Evolutionary conservation across 2,797 vertebrate genomes (phyloP), one percentile per base, ranked within the genome.

Genomic region (Spheniscus humboldti): DNA sequence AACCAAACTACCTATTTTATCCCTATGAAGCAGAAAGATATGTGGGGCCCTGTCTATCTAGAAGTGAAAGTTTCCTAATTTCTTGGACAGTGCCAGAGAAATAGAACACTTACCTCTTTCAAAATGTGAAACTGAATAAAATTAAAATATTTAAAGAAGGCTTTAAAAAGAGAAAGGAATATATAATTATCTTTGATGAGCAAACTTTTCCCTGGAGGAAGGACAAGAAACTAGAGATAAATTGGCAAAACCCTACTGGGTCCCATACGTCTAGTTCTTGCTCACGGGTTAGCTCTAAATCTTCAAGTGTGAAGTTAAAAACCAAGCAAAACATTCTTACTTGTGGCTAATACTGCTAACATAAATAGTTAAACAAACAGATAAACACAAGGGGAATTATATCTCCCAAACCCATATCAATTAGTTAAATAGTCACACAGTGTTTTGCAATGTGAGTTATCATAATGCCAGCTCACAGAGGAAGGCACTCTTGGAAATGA

Each of bases 91-190:
- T 35, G 41, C 20, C 59, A 43, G 77, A 37, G 35, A 95, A 94
- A 86, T 8, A 74, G 57, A 76, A 62, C 64, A 88, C 83, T 92
- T 92, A 87, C 86, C 80, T 91, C 39, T 92, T 95, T 75, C 55
- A 79, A 90, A 93, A 93, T 64, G 48, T 3, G 0, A 88, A 90
- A 81, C 67, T 37, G 55, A 84, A 53, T 62, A 91, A 83, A 86
- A 94, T 59, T 14, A 79, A 94, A 93, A 52, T 74, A 85, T 60
- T 92, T 86, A 63, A 84, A 91, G 50, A 57, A 91, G 45, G 35
- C 20, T 88, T 94, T 74, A 4, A 71, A 89, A 81, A 85, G 39
- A 73, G 41, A 88, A 89, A 88, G 13, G 23, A 76, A 86, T 91
- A 91, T 41, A 57, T 4, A 81, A 84, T 86, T 92, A 64, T 84